Conservation (phyloP, 2,113 vertebrate species). For the Bos indicus region DNA sequence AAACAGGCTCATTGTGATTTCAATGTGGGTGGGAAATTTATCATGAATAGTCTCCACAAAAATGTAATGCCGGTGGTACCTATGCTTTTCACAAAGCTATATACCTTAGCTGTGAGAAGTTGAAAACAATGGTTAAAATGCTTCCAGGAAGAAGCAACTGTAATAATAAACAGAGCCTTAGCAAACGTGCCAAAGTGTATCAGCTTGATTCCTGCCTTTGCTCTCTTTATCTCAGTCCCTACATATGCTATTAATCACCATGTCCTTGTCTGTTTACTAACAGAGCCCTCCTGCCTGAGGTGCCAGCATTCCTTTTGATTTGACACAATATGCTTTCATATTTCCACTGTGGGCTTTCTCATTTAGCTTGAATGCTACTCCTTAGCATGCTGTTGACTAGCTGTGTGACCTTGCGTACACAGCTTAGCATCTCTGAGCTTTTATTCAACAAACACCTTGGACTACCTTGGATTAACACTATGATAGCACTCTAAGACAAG, state of each 20-base stretch:
- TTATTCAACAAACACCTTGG: neutral
- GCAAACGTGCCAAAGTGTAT: constrained; percentile 67
- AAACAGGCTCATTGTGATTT: constrained; percentile 77
- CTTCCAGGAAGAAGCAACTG: constrained; percentile 59
- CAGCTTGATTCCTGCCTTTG: constrained; percentile 34
- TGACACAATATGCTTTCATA: neutral
- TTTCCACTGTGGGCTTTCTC: neutral
- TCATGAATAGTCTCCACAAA: constrained; percentile 74
- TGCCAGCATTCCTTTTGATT: neutral
- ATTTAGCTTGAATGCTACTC: neutral
- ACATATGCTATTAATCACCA: neutral
- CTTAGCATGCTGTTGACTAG: neutral
- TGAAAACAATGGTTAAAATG: constrained; percentile 71
- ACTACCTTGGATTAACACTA: neutral
- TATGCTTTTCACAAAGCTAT: constrained; percentile 68
- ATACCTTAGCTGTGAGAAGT: constrained; percentile 72
- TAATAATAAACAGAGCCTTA: constrained; percentile 68
- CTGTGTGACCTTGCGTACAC: neutral
- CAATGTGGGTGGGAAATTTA: constrained; percentile 72
- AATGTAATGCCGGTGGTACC: constrained; percentile 71
- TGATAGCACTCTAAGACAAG: neutral
- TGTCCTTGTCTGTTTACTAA: neutral
- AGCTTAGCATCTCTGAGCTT: neutral
- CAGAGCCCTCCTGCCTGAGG: neutral
- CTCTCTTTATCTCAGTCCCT: neutral